Percentiles rank a stretch among this genome's conserved stretches.
Evolutionary conservation across 2,888 invertebrate species (phyloP).

Genomic region (Athrips mouffetella): DNA sequence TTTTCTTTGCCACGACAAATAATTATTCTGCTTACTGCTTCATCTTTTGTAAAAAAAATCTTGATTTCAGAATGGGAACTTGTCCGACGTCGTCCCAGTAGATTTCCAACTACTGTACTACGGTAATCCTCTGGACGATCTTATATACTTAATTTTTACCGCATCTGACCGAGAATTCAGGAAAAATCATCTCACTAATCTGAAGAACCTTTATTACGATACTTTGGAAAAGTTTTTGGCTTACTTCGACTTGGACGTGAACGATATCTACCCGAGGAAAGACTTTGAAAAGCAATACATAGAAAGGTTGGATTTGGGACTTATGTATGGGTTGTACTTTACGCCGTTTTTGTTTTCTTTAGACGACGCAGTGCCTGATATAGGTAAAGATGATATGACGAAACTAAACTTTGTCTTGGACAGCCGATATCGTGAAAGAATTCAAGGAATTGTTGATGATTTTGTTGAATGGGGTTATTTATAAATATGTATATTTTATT

Average conservation of each 20-base stretch:
- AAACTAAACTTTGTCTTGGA: slow-evolving; percentile 29
- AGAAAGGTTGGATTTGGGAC: slow-evolving; percentile 36
- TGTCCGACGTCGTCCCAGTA: slow-evolving; percentile 11
- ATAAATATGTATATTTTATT: slow-evolving; percentile 19
- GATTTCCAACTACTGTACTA: slow-evolving; percentile 20
- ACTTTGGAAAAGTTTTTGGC: slow-evolving; percentile 29
- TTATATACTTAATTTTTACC: slow-evolving; percentile 32
- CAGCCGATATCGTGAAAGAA: slow-evolving; percentile 29
- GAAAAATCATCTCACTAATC: slow-evolving; percentile 26
- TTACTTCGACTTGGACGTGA: slow-evolving; percentile 37
- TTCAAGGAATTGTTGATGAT: slow-evolving; percentile 37
- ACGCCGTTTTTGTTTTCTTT: slow-evolving; percentile 33
- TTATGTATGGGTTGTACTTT: slow-evolving; percentile 29
- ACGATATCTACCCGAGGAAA: slow-evolving; percentile 33
- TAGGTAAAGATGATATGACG: slow-evolving; percentile 29
- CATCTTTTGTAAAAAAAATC: not conserved
- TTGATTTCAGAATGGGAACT: slow-evolving; percentile 15
- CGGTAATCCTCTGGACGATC: slow-evolving; percentile 26
- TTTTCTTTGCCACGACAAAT: not conserved
- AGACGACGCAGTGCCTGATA: slow-evolving; percentile 33
- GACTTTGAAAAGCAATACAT: slow-evolving; percentile 37
- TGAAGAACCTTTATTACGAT: slow-evolving; percentile 36
- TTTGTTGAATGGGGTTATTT: slow-evolving; percentile 35
- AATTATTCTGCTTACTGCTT: not conserved
- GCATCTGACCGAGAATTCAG: slow-evolving; percentile 33